Evolutionary conservation across 2,797 vertebrate genomes (phyloP), one percentile per base, ranked within the genome.

Genomic region (Synanceia verrucosa): DNA sequence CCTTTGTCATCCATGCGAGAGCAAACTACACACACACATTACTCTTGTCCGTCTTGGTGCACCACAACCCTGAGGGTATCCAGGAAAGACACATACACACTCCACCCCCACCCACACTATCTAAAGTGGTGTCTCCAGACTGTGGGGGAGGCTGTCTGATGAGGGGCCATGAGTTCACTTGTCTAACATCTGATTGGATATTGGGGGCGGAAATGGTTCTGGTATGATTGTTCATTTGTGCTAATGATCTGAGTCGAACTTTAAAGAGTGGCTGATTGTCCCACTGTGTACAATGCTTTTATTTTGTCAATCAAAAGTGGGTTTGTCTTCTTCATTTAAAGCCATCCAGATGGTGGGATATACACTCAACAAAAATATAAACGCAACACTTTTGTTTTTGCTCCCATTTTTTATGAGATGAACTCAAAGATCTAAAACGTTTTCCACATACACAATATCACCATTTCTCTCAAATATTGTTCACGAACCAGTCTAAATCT

Each of bases 91-190:
- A 74, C 47, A 55, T 5, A 36, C 60, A 46, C 68, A 46, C 65
- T 33, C 29, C 19, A 16, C 37, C 61, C 50, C 71, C 59, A 70
- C 72, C 67, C 39, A 52, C 68, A 12, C 76, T 18, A 21, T 67
- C 66, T 74, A 66, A 43, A 48, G 9, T 52, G 26, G 44, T 36
- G 19, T 43, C 24, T 72, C 56, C 67, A 73, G 69, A 80, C 66
- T 62, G 67, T 73, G 52, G 55, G 71, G 43, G 75, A 69, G 65
- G 51, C 48, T 58, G 46, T 77, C 83, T 77, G 79, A 87, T 69
- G 79, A 57, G 47, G 14, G 59, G 39, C 23, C 64, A 65, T 23
- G 51, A 68, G 55, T 76, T 79, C 73, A 66, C 47, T 52, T 76
- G 48, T 67, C 50, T 78, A 29, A 65, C 23, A 39, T 70, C 57